Evolutionary conservation across 2,888 invertebrate genomes (phyloP), one percentile per base, ranked within the genome.

Genomic region (Synanthedon formicaeformis): DNA sequence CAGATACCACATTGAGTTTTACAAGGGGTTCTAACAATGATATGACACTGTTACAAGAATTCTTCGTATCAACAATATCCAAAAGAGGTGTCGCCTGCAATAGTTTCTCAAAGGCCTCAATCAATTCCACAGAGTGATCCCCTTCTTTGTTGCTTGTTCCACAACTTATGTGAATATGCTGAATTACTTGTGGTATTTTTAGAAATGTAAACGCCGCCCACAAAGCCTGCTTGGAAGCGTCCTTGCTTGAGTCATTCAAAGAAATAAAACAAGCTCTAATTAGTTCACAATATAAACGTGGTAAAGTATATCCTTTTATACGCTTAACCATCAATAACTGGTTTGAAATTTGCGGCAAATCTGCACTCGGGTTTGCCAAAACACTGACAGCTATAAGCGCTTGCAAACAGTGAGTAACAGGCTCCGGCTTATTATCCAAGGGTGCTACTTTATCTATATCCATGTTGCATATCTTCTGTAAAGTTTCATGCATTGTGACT

Each of bases 201-300:
- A 98, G 89, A 71, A 97, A 97, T 0, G 95, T 95, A 71, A 97
- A 97, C 10, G 97, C 96, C 12, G 96, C 96, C 96, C 97, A 97
- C 65, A 96, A 91, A 4, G 96, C 93, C 67, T 97, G 96, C 62
- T 94, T 94, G 8, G 93, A 91, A 1, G 87, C 78, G 50, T 93
- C 94, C 61, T 93, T 94, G 52, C 93, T 92, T 0, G 94, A 94
- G 76, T 96, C 96, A 67, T 96, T 93, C 4, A 98, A 80, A n/a
- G 96, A 95, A 67, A 97, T 92, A 55, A 97, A 91, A 66, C 96
- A 95, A 0, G 96, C 95, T 58, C 97, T 89, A 62, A 97, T 93
- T 40, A 98, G 89, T 88, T 98, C 97, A 71, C 94, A 94, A 70
- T 94, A 97, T 0, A 98, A 78, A 59, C 95, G 90, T 1, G 95